Percentiles rank a stretch among this genome's conserved stretches.
Conservation (phyloP, 2,113 vertebrate species). For the Oriolus oriolus region DNA sequence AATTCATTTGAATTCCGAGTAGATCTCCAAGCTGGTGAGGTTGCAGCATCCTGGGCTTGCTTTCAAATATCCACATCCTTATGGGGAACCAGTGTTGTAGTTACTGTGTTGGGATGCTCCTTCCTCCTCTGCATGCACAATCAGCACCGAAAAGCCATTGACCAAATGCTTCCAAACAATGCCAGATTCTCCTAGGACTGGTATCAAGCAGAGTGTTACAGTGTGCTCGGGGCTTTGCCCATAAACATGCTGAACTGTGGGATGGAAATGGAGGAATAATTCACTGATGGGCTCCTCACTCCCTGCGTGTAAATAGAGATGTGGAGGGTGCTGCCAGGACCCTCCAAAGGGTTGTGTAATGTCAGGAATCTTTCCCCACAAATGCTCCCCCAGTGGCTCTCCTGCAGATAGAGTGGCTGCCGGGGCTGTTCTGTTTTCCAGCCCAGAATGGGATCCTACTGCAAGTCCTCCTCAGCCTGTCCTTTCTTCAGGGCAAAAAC, state of each 20-base stretch:
- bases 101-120: neutral
- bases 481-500: neutral
- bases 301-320: neutral
- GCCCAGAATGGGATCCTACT: neutral
- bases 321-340: neutral
- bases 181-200: neutral
- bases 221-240: neutral
- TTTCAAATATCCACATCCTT: neutral
- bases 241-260: neutral
- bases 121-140: neutral
- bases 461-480: neutral
- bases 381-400: neutral
- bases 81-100: fast-evolving
- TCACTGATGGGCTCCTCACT: neutral
- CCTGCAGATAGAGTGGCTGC: neutral
- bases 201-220: neutral
- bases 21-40: neutral
- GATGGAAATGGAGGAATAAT: neutral
- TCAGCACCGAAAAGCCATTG: neutral
- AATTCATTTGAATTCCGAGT: neutral
- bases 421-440: neutral
- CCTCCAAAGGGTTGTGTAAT: neutral
- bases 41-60: neutral
- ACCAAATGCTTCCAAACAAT: neutral
- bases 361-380: neutral